phyloP scores from a whole-genome alignment of 2,797 vertebrate genomes.

The Neosilurus hyrtlii region DNA sequence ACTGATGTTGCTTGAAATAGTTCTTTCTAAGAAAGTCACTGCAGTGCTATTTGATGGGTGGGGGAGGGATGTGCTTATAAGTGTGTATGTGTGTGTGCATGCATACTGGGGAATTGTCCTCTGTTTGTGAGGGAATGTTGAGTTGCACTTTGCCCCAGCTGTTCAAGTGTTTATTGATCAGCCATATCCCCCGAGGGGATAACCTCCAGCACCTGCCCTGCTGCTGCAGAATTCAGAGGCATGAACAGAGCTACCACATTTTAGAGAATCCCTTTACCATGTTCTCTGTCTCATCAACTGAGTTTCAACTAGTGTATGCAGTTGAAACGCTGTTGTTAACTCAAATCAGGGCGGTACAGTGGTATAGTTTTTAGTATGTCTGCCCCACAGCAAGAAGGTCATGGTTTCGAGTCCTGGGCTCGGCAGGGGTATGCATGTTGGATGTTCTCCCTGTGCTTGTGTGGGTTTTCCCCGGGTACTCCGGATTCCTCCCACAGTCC shows the following conservation, averaged over 20 bases:
- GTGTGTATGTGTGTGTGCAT: constrained; percentile 21
- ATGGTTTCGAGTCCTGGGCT: too few species aligned
- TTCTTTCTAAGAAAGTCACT: not conserved
- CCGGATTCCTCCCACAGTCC: too few species aligned
- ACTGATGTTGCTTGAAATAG: not conserved
- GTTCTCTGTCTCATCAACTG: constrained; percentile 16
- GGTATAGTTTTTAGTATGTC: too few species aligned
- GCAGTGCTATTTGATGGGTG: constrained; percentile 16
- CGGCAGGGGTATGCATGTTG: too few species aligned
- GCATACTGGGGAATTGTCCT: constrained; percentile 37
- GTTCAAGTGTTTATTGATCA: constrained; percentile 70
- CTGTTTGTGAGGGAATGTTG: constrained; percentile 68
- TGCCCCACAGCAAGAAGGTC: too few species aligned
- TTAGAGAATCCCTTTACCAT: constrained; percentile 47
- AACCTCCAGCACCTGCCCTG: constrained; percentile 59
- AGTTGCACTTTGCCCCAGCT: constrained; percentile 66
- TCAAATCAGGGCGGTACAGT: too few species aligned
- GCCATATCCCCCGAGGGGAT: constrained; percentile 53
- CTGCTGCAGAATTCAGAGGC: constrained; percentile 36
- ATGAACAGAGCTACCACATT: constrained; percentile 41
- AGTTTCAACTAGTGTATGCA: not conserved
- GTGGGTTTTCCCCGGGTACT: too few species aligned
- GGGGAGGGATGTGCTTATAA: constrained; percentile 53
- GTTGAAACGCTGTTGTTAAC: not conserved
- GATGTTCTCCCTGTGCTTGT: too few species aligned